Conservation (phyloP, 2,888 invertebrate genomes). For the Neoaliturus tenellus region DNA sequence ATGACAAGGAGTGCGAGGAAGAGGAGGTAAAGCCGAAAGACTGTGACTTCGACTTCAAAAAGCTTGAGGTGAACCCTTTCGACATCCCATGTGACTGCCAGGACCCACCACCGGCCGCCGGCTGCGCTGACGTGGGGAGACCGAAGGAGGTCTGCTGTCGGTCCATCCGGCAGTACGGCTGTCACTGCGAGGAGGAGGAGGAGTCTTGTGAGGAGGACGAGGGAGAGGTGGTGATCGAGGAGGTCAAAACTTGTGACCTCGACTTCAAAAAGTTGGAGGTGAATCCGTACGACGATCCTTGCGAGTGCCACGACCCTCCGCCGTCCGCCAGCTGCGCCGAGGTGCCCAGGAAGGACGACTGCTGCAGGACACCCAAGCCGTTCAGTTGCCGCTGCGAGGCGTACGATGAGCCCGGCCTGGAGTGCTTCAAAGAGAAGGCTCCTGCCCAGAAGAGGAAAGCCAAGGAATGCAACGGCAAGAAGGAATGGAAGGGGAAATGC, state of each 20-base stretch:
- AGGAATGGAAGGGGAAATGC: slow-evolving; percentile 26
- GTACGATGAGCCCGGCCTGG: slow-evolving; percentile 20
- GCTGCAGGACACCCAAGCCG: not conserved
- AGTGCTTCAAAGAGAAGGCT: slow-evolving; percentile 24
- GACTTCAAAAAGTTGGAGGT: slow-evolving; percentile 40
- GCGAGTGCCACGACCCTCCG: slow-evolving; percentile 24
- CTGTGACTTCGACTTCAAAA: slow-evolving; percentile 33
- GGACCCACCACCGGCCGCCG: slow-evolving; percentile 4
- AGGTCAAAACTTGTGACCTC: slow-evolving; percentile 14
- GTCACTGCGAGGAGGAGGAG: slow-evolving; percentile 31
- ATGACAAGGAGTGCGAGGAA: not conserved
- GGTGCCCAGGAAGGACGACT: not conserved
- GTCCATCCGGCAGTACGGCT: slow-evolving; percentile 11
- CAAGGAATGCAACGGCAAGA: not conserved
- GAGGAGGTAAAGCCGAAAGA: not conserved
- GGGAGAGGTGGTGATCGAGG: not conserved
- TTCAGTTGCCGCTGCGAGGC: slow-evolving; percentile 21
- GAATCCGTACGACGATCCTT: slow-evolving; percentile 42
- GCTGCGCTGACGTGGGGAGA: slow-evolving; percentile 9
- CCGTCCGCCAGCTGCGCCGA: not conserved
- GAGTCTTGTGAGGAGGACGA: not conserved
- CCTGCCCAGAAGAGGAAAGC: not conserved
- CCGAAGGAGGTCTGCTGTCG: slow-evolving; percentile 27
- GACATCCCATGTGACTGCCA: slow-evolving; percentile 24
- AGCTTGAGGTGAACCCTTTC: slow-evolving; percentile 31